A percentile compares a stretch with the other conserved stretches of the same genome.
These are phyloP conservation scores for Pseudonaja textilis DNA, from an alignment of 2,113 vertebrate species.

Conservation along the genomic window DNA sequence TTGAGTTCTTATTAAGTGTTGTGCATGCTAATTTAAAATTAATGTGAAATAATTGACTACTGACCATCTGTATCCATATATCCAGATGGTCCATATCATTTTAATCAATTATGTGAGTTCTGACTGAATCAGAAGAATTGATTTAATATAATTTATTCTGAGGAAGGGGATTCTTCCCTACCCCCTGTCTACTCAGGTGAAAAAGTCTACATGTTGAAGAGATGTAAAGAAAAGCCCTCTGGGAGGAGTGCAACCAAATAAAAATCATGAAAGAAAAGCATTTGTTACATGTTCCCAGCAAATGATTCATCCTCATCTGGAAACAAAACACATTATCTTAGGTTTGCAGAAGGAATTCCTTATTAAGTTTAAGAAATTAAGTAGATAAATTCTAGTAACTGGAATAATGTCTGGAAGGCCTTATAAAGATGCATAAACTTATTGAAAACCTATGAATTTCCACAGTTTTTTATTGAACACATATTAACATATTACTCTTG, in stretches of 20 bases:
- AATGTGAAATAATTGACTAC: background rate
- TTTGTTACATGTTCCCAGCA: background rate
- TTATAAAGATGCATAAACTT: background rate
- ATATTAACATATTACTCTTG: slow-evolving; percentile 27
- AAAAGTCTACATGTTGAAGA: background rate
- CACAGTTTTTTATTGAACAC: slow-evolving; percentile 17
- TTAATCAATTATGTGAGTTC: background rate
- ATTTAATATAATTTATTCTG: background rate
- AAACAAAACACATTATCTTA: background rate
- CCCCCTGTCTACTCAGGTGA: background rate
- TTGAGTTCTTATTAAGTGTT: background rate
- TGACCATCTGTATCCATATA: background rate
- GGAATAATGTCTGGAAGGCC: background rate
- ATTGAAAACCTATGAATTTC: background rate
- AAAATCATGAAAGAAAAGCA: background rate
- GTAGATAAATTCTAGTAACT: background rate
- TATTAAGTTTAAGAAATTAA: background rate
- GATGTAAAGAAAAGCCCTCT: background rate
- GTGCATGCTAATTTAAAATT: background rate
- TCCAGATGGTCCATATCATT: background rate
- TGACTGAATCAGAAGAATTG: background rate
- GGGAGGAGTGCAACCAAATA: background rate
- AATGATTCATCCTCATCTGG: background rate
- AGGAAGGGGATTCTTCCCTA: background rate
- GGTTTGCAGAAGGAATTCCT: background rate